These are phyloP conservation scores for Shinisaurus crocodilurus DNA, from an alignment of 2,113 vertebrate genomes.

Conservation along the genomic window DNA sequence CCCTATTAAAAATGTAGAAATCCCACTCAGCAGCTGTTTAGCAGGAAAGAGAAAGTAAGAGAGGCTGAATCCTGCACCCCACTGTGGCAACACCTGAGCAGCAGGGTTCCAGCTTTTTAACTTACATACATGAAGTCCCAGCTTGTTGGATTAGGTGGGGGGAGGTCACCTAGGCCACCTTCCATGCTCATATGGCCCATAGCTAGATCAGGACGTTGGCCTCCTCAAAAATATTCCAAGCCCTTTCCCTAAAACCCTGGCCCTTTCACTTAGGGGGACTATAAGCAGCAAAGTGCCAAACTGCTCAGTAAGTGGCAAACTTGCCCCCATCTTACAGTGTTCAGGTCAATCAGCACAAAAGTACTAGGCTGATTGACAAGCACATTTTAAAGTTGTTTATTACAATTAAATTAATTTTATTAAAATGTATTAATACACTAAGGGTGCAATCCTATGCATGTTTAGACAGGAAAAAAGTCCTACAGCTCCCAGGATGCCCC, in stretches of 20 bases:
- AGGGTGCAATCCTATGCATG: not conserved
- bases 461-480: not conserved
- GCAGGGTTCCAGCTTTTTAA: not conserved
- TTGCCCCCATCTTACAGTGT: not conserved
- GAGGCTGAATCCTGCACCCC: not conserved
- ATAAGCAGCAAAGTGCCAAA: not conserved
- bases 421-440: no score
- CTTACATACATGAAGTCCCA: not conserved
- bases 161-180: no score
- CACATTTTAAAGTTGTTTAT: not conserved
- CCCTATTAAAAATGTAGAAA: not conserved
- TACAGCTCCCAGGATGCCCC: no score
- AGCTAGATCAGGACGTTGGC: not conserved
- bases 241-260: not conserved
- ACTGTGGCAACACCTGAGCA: not conserved
- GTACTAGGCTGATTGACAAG: no score
- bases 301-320: not conserved
- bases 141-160: not conserved
- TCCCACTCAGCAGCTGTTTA: not conserved
- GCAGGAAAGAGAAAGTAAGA: not conserved
- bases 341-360: not conserved
- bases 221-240: not conserved
- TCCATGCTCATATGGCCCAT: not conserved
- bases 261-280: not conserved
- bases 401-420: no score